Base-by-base conservation (phyloP, 2,888 invertebrate genomes). In the Bombylius discolor region DNA sequence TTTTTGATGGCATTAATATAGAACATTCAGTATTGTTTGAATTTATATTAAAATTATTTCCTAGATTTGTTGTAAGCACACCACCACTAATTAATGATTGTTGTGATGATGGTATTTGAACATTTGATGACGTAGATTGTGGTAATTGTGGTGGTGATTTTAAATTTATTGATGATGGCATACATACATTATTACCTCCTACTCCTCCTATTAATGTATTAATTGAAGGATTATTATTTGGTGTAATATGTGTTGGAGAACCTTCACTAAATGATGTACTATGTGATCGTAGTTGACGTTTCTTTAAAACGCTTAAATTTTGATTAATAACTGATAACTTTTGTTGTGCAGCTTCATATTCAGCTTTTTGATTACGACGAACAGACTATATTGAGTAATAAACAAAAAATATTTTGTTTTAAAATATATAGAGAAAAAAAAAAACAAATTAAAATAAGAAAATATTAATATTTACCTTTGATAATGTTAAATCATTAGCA, bases 241-340 rank as follows among this genome's bases (percentile, higher is more conserved):
- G 12, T 8, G 5, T 33, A 14, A 4, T 12, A 12, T 32, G 5
- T 47, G 47, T 9, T 34, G 33, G 32, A 8, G 33, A 34, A 32
- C 11, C n/a, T 14, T 23, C 23, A 46, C n/a, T 42, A 11, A 42
- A 42, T 42, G 39, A 52, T 51, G 39, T 54, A 53, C 31, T 52
- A 36, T 57, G 59, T 12, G 60, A 57, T 33, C 54, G 55, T 44
- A 57, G 59, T 44, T 58, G 58, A 0, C 61, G 59, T 42, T 61
- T 64, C 48, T 62, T 61, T 14, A 63, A 32, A n/a, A 60, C 39
- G 33, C 53, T 53, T 12, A 62, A 54, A 53, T 59, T 64, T 46
- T 60, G 57, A 69, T 69, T 58, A 63, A 70, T 58, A 36, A 58
- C 33, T 50, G 56, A 49, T 14, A 62, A 32, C 48, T 64, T 64